Conservation (phyloP, 2,888 invertebrate species). For the Deilephila porcellus region DNA sequence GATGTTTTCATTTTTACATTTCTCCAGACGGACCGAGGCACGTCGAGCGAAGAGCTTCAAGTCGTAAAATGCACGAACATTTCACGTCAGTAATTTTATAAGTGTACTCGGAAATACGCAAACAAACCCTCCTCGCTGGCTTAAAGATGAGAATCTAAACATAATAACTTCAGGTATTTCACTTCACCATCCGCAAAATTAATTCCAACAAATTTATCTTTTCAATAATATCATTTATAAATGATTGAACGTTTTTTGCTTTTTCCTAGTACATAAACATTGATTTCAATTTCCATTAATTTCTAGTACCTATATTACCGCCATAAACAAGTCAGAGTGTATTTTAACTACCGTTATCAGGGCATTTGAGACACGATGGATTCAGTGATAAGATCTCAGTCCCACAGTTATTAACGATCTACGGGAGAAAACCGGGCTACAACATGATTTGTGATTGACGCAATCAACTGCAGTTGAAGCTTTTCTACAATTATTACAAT, state of each 20-base stretch:
- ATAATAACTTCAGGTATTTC: slow-evolving; percentile 1
- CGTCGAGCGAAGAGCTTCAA: not conserved
- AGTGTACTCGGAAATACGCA: slow-evolving; percentile 16
- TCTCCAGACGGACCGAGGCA: not conserved
- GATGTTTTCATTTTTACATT: slow-evolving; percentile 9
- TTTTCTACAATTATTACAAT: not conserved
- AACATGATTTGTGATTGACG: slow-evolving; percentile 38
- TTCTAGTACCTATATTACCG: not conserved
- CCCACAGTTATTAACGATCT: slow-evolving; percentile 47
- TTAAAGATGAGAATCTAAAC: slow-evolving; percentile 5
- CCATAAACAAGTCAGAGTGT: slow-evolving; percentile 15
- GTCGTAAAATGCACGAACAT: slow-evolving; percentile 21
- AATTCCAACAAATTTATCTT: not conserved
- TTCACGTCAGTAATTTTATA: slow-evolving; percentile 22
- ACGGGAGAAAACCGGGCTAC: slow-evolving; percentile 39
- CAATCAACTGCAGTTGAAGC: slow-evolving; percentile 21
- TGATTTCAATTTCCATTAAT: slow-evolving; percentile 14
- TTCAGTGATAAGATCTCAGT: slow-evolving; percentile 49
- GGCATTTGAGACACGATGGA: slow-evolving; percentile 41
- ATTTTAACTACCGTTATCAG: slow-evolving; percentile 21
- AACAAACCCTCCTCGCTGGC: not conserved
- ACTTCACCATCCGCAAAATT: slow-evolving; percentile 14
- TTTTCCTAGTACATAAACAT: not conserved
- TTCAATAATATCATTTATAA: slow-evolving; percentile 5
- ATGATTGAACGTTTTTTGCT: not conserved